Conservation (phyloP, 2,113 vertebrate species). For the Hippotragus niger region DNA sequence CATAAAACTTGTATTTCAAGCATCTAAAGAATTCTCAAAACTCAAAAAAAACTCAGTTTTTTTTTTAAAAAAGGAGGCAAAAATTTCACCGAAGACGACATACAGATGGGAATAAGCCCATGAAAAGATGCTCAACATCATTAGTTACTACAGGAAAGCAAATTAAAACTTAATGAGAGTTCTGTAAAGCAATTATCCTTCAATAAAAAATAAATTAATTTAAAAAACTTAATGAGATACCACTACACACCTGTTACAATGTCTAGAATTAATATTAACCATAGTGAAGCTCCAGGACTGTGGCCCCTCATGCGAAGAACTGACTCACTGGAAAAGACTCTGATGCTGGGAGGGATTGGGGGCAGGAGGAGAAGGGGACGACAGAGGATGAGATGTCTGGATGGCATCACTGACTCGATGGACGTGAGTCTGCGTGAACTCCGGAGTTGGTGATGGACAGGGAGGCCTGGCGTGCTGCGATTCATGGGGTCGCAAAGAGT, state of each 20-base stretch:
- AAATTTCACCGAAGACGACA: background rate
- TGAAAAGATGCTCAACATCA: background rate
- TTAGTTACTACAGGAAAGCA: background rate
- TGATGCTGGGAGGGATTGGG: too few relatives aligned
- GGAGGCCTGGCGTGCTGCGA: too few relatives aligned
- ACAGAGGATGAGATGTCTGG: too few relatives aligned
- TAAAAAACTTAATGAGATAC: background rate
- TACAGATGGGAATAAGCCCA: background rate
- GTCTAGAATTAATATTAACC: background rate
- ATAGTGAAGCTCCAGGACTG: background rate
- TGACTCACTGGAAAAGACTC: too few relatives aligned
- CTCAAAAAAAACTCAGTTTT: background rate
- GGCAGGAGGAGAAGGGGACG: too few relatives aligned
- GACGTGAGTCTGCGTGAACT: too few relatives aligned
- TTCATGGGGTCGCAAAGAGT: too few relatives aligned
- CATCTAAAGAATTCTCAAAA: background rate
- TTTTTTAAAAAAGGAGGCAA: background rate
- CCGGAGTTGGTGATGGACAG: too few relatives aligned
- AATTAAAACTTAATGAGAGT: background rate
- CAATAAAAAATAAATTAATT: background rate
- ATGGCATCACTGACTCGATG: too few relatives aligned
- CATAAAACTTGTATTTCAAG: background rate
- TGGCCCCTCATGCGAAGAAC: too few relatives aligned
- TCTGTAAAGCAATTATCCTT: background rate
- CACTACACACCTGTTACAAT: background rate